These are phyloP conservation scores for Rhinella marina DNA, from an alignment of 2,797 vertebrate species.

Conservation along the genomic window DNA sequence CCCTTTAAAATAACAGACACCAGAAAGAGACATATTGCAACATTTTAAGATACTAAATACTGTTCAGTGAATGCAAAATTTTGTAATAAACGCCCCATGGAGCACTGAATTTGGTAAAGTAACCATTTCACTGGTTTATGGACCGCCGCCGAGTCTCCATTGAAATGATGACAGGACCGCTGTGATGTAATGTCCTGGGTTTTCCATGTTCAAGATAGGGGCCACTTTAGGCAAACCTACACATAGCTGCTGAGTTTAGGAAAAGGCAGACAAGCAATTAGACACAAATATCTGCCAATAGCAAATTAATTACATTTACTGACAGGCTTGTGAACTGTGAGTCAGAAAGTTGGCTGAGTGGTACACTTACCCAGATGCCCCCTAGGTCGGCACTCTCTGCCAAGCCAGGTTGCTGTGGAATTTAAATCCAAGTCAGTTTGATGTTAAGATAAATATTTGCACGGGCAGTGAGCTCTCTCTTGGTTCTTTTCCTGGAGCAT, in stretches of 20 bases:
- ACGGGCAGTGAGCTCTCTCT: slow-evolving; percentile 45
- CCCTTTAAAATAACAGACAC: not conserved
- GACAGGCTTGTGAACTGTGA: slow-evolving; percentile 54
- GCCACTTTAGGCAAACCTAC: slow-evolving; percentile 26
- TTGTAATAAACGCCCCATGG: not conserved
- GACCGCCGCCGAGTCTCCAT: not conserved
- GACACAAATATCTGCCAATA: slow-evolving; percentile 71
- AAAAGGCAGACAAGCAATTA: slow-evolving; percentile 74
- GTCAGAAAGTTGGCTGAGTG: slow-evolving; percentile 53
- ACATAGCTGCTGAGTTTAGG: slow-evolving; percentile 64
- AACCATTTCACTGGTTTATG: not conserved
- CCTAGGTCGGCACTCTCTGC: slow-evolving; percentile 35
- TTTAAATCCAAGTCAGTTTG: slow-evolving; percentile 57
- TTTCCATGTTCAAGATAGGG: slow-evolving; percentile 32
- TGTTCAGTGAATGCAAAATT: not conserved
- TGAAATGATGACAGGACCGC: slow-evolving; percentile 35
- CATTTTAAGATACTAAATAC: not conserved
- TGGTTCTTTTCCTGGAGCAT: slow-evolving; percentile 55
- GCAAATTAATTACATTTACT: slow-evolving; percentile 54
- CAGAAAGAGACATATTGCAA: not conserved
- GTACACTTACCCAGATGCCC: slow-evolving; percentile 53
- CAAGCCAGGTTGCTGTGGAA: slow-evolving; percentile 60
- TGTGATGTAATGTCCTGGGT: slow-evolving; percentile 39
- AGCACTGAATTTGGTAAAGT: not conserved
- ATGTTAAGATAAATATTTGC: slow-evolving; percentile 61